A percentile compares a stretch with the other conserved stretches of the same genome.
Evolutionary conservation across 1,140 invertebrate species (phyloP).

Genomic region (Zaprionus taronus): DNA sequence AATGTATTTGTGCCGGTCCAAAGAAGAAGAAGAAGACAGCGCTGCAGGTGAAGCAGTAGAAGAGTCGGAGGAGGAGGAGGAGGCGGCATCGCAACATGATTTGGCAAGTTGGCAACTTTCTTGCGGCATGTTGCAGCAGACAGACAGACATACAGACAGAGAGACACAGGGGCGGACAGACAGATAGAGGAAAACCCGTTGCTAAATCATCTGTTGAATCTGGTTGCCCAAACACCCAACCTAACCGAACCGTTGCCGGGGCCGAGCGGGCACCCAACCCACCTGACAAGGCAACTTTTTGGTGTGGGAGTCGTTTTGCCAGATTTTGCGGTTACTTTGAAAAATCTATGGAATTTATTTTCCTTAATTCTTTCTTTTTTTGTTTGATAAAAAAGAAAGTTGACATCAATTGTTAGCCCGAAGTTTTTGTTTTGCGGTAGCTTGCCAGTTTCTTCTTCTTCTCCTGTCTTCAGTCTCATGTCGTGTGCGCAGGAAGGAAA

Average conservation of each 20-base stretch:
- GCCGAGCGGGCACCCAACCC: slow-evolving; percentile 49
- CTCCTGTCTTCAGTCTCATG: slow-evolving; percentile 17
- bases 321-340: slow-evolving; percentile 78
- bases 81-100: slow-evolving; percentile 60
- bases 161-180: background rate
- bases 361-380: slow-evolving; percentile 73
- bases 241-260: background rate
- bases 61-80: slow-evolving; percentile 27
- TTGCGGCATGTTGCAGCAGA: slow-evolving; percentile 57
- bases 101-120: slow-evolving; percentile 79
- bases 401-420: slow-evolving; percentile 72
- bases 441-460: slow-evolving; percentile 37
- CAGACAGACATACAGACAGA: background rate
- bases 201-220: slow-evolving; percentile 75
- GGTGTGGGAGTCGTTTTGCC: slow-evolving; percentile 68
- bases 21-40: slow-evolving; percentile 21
- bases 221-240: slow-evolving; percentile 3
- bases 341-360: slow-evolving; percentile 73
- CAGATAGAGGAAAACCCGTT: slow-evolving; percentile 56
- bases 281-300: slow-evolving; percentile 72
- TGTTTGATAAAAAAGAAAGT: slow-evolving; percentile 82
- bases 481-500: slow-evolving; percentile 75
- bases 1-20: slow-evolving; percentile 47
- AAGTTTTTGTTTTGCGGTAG: slow-evolving; percentile 47
- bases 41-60: background rate